Percentiles rank a stretch among this genome's conserved stretches.
These are phyloP conservation scores for Eupelmus urozonus DNA, from an alignment of 2,888 invertebrate species.

Conservation along the genomic window DNA sequence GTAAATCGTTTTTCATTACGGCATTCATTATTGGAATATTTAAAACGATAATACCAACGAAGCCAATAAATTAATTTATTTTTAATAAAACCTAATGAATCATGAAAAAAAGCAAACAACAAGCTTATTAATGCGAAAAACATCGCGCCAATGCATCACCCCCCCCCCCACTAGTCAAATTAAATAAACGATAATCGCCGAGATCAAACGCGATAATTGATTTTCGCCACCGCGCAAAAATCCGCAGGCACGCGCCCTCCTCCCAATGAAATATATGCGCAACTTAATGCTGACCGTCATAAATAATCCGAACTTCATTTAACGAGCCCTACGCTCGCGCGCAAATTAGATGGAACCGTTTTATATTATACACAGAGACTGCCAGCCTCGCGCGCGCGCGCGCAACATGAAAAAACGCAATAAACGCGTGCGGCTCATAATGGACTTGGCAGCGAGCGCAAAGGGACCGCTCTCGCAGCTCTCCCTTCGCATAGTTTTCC, in stretches of 20 bases:
- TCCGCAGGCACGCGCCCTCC: not conserved
- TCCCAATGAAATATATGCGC: conserved; percentile 32
- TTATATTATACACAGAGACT: conserved; percentile 20
- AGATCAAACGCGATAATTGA: conserved; percentile 22
- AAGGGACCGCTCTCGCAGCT: conserved; percentile 33
- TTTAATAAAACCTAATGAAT: no score
- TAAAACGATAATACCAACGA: no score
- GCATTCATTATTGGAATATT: no score
- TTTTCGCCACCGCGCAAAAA: conserved; percentile 4
- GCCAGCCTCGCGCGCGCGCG: not conserved
- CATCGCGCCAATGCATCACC: not conserved
- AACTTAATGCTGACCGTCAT: conserved; percentile 17
- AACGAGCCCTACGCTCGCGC: conserved; percentile 30
- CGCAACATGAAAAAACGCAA: conserved; percentile 26
- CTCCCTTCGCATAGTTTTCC: conserved; percentile 38
- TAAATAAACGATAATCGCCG: not conserved
- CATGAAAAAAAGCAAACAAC: no score
- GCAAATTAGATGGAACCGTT: conserved; percentile 40
- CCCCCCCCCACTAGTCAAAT: not conserved
- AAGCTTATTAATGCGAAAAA: no score
- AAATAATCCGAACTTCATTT: conserved; percentile 48
- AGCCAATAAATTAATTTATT: no score
- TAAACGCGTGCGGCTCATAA: conserved; percentile 46
- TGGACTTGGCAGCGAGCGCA: conserved; percentile 47
- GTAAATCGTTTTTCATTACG: no score